Conservation (phyloP, 2,113 vertebrate species). For the Centropus unirufus region DNA sequence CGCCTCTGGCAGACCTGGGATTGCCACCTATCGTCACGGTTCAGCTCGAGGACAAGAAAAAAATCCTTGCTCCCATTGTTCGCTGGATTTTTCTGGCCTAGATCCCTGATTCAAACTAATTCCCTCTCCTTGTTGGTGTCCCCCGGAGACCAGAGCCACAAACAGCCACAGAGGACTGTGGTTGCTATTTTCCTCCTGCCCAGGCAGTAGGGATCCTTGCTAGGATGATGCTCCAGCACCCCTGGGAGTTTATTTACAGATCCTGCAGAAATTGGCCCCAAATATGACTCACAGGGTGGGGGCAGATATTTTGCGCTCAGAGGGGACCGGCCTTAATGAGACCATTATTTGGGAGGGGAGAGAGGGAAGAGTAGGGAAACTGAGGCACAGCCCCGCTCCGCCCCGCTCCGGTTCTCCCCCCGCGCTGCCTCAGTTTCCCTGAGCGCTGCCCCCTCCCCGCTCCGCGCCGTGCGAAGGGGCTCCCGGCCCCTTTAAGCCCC, state of each 20-base stretch:
- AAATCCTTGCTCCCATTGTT: background rate
- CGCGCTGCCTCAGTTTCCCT: background rate
- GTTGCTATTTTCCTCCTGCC: background rate
- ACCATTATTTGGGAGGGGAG: background rate
- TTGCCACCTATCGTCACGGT: background rate
- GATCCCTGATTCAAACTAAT: background rate
- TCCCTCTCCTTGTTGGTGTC: background rate
- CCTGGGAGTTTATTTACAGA: accelerated
- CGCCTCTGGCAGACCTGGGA: background rate
- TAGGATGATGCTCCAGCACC: background rate
- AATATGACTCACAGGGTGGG: background rate
- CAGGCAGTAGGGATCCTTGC: background rate
- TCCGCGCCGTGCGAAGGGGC: background rate
- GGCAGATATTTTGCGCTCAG: background rate
- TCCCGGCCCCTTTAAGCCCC: slow-evolving; percentile 19
- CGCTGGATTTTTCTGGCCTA: background rate
- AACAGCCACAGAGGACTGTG: accelerated
- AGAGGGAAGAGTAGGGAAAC: background rate
- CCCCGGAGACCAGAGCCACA: too few species aligned
- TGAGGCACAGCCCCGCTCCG: background rate
- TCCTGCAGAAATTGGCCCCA: background rate
- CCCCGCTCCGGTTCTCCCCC: too few species aligned
- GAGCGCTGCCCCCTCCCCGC: background rate
- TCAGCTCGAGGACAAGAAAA: background rate
- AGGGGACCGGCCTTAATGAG: background rate